These are phyloP conservation scores for roundworm (Caenorhabditis elegans) DNA, from an alignment of 1,140 invertebrate species.

Conservation along the genomic window WBcel235 BX284606.5:7526501-7527000, in stretches of 20 bases:
- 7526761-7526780: conserved; percentile 14
- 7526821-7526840: background rate
- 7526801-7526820: no score
- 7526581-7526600: no score
- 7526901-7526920: conserved; percentile 8
- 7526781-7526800: background rate
- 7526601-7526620: no score
- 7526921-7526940: background rate
- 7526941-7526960: conserved; percentile 24
- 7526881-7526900: conserved; percentile 9
- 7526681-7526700: no score
- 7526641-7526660: no score
- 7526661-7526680: no score
- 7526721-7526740: conserved; percentile 35
- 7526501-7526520: no score
- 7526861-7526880: background rate
- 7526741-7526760: background rate
- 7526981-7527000: background rate
- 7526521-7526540: no score
- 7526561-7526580: no score
- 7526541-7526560: no score
- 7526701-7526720: conserved; percentile 3
- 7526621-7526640: no score
- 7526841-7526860: conserved; percentile 6
- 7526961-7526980: conserved; percentile 3